Base-by-base conservation (phyloP, 2,888 invertebrate species). In the Limulus polyphemus region DNA sequence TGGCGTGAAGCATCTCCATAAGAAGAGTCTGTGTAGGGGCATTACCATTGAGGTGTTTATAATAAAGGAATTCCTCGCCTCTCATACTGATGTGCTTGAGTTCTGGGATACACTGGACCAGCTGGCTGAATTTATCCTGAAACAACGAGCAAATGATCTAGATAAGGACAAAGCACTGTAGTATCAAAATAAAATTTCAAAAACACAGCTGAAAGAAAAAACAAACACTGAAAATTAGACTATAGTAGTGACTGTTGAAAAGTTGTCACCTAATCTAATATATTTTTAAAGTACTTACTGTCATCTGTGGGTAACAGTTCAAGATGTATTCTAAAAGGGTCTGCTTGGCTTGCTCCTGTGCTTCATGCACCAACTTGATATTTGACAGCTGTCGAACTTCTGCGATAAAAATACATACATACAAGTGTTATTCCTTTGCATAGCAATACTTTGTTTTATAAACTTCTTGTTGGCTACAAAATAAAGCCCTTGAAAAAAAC, bases 1-100 rank as follows among this genome's bases (percentile, higher is more conserved):
- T 95, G 68, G 97, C 94, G 78, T 95, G 94, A 70, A 97, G 82
- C 95, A 97, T 97, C 80, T 97, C 97, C 90, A 97, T 95, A 70
- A 97, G 86, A 64, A 97, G 84, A n/a, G 95, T 97, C 78, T 95
- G 94, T 70, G 94, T 93, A 59, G 94, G 94, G 68, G 95, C 92
- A 75, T 90, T 88, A 55, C 95, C 94, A 70, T 86, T 90, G 77
- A 94, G 88, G 77, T 95, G 95, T 77, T 93, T 91, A 77, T 86
- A 87, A 80, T 97, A 95, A 59, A 97, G 83, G 76, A 90, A 92
- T 74, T 95, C 94, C 78, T 97, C 95, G 59, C 92, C 92, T 71
- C 91, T 83, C 68, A 88, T 84, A 70, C 76, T 94, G 74, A 97
- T 83, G 71, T 87, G 84, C 77, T 94, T 91, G 71, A 97, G 89